Evolutionary conservation across 2,888 invertebrate species (phyloP), one percentile per base, ranked within the genome.

Genomic region (Meteorus cinctellus): DNA sequence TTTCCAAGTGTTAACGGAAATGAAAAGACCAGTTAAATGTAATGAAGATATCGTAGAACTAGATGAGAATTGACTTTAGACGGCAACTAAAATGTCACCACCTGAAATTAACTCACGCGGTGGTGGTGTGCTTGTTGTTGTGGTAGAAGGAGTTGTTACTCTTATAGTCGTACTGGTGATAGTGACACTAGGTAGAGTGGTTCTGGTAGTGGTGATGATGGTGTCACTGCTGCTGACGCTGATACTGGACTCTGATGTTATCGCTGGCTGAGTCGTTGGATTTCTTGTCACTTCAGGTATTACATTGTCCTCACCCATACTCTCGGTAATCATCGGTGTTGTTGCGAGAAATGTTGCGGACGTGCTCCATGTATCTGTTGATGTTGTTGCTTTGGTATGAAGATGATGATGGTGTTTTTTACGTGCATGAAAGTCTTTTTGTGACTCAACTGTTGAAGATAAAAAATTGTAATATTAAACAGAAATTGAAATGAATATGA

Each of bases 391-490:
- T 55, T 78, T 82, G 31, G 81, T 82, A 74, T 84, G 84, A 27
- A 51, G 78, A 78, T 86, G 85, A 80, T 79, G 83, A 77, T 87
- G 87, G 67, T 86, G 87, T 83, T 90, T 88, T 75, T 86, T 89
- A 45, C 89, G 87, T 87, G 93, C 91, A 87, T 97, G 96, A 89
- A 95, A 96, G 90, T 96, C 96, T 88, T 96, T 95, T 90, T 97
- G 96, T 16, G 96, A 95, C 90, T 96, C 96, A 86, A 96, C 96
- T 96, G 91, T 16, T 92, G 92, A 34, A 77, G 77, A 81, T 14
- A 27, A 68, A 78, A 72, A 63, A 67, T 65, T 24, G 41, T 10
- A 27, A 75, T 41, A 63, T 60, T 59, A 63, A 74, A 73, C 72
- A 63, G 36, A 27, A 67, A 77, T 73, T 77, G 74, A 65, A 51